Evolutionary conservation across 2,113 vertebrate genomes (phyloP).

Genomic region (Thamnaconus septentrionalis): DNA sequence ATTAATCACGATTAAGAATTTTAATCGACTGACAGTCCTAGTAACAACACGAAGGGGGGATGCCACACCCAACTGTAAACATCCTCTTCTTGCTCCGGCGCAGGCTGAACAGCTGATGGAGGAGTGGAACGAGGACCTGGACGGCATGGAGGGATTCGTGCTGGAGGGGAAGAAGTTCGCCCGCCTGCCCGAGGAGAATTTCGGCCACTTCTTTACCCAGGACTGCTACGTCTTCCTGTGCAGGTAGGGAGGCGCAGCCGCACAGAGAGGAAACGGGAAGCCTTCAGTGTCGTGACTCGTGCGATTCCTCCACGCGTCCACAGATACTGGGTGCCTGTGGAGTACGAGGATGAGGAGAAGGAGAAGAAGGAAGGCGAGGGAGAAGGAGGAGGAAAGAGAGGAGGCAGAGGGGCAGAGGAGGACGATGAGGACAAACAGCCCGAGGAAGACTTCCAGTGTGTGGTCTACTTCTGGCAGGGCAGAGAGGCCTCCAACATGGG

Average conservation of each 20-base stretch:
- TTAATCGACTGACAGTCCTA: too few relatives aligned
- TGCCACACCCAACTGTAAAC: too few relatives aligned
- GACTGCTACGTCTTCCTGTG: slow-evolving; percentile 99
- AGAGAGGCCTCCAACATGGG: slow-evolving; percentile 98
- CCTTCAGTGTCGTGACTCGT: neutral
- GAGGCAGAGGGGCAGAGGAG: slow-evolving; percentile 46
- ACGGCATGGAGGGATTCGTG: slow-evolving; percentile 98
- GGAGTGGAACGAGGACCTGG: slow-evolving; percentile 97
- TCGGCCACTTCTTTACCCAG: slow-evolving; percentile 94
- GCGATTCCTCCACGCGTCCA: neutral
- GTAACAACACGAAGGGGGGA: too few relatives aligned
- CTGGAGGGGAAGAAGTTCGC: slow-evolving; percentile 97
- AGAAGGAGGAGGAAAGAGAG: neutral
- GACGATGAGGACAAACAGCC: slow-evolving; percentile 89
- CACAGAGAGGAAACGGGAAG: neutral
- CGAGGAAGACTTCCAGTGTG: slow-evolving; percentile 97
- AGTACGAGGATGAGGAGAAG: slow-evolving; percentile 84
- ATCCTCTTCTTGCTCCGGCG: neutral
- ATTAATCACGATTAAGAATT: too few relatives aligned
- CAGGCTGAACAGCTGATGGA: slow-evolving; percentile 95
- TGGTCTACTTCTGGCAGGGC: slow-evolving; percentile 99
- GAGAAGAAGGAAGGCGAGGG: slow-evolving; percentile 53
- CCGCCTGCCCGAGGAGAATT: slow-evolving; percentile 94
- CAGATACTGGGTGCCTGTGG: slow-evolving; percentile 97
- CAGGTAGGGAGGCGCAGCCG: slow-evolving; percentile 74